Base-by-base conservation (phyloP, 1,140 invertebrate species). In the Pseudomyrmex concolor region DNA sequence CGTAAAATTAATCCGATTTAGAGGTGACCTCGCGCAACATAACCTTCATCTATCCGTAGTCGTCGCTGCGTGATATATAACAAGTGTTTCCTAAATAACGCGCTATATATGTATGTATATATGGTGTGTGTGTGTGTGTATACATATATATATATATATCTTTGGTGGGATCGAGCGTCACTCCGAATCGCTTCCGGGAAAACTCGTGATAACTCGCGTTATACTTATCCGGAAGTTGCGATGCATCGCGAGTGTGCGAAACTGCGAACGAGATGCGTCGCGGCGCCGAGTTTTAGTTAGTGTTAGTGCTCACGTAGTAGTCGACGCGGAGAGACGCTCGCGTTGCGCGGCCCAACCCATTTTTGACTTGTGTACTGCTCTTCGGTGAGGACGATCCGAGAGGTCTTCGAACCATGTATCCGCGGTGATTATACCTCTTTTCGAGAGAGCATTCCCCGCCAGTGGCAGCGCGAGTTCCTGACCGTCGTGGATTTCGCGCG, bases 1-100 rank as follows among this genome's bases (percentile, higher is more conserved):
- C 92, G 92, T 94, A 93, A 94, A 94, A 93, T 93, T 93, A 93
- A 94, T 94, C 92, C 91, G 89, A 94, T 94, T 93, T 93, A 93
- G 87, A 17, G 17, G 89, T 93, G 93, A 94, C 93, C 93, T 94
- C 93, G 92, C 89, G 51, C 48, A 45, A 78, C 54, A 55, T 77
- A 77, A 77, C 73, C 73, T 77, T 17, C 25, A 55, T 34, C 34
- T 7, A 34, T 34, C 34, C 34, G 34, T 34, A 7, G 34, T 7
- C 34, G 34, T 34, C 34, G 34, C 34, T 34, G 34, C 34, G 34
- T 34, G 34, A 34, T 34, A 34, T 34, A 34, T 34, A 34, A 34
- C 34, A 7, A 7, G 34, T 34, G 34, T 34, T 25, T 34, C 34
- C 34, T 34, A 34, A 4, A 34, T 5, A 34, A 34, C 34, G 5